Percentiles rank a stretch among this genome's conserved stretches.
Conservation (phyloP, 2,888 invertebrate species). For the Chymomyza procnemis region DNA sequence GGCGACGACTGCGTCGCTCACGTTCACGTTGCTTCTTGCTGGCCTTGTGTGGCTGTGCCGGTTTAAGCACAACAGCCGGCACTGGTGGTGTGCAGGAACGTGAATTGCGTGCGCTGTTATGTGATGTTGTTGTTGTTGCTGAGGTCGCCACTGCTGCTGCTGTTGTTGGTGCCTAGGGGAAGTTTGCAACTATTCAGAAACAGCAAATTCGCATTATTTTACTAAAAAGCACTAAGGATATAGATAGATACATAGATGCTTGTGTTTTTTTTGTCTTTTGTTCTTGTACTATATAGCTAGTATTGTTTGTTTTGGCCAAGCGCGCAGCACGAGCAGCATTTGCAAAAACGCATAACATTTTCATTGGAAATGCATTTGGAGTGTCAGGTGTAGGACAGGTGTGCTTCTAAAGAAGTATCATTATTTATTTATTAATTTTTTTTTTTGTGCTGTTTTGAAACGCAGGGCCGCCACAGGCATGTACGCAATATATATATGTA, state of each 20-base stretch:
- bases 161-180: constrained; percentile 76
- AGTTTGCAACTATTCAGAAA: constrained; percentile 80
- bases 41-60: constrained; percentile 26
- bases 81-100: constrained; percentile 23
- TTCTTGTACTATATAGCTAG: neutral
- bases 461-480: constrained; percentile 2
- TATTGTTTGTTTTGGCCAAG: constrained; percentile 19
- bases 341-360: neutral
- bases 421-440: constrained; percentile 22
- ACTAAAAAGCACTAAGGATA: constrained; percentile 55
- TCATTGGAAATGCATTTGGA: constrained; percentile 20
- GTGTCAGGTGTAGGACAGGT: too few species aligned
- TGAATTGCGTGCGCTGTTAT: neutral
- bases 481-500: constrained; percentile 2
- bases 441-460: constrained; percentile 28
- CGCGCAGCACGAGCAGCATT: constrained; percentile 14
- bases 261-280: neutral
- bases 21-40: constrained; percentile 35
- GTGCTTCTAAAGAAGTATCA: too few species aligned
- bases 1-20: constrained; percentile 44
- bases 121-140: neutral
- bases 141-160: constrained; percentile 5
- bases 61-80: constrained; percentile 22
- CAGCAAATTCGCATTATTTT: constrained; percentile 80
- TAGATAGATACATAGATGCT: constrained; percentile 44